These are phyloP conservation scores for Melanotaenia boesemani DNA, from an alignment of 2,797 vertebrate genomes.

Conservation along the genomic window DNA sequence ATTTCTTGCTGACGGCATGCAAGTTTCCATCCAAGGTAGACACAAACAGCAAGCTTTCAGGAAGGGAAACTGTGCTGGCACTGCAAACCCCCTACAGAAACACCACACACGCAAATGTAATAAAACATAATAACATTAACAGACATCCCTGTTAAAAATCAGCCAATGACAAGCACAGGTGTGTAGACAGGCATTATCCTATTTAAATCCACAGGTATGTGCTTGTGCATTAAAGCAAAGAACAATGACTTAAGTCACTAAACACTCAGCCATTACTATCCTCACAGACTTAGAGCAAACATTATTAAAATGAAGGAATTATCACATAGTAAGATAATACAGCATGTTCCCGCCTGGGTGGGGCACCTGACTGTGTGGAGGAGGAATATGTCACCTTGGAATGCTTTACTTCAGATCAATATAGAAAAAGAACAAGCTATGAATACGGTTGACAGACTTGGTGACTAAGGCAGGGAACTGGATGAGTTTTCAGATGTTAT, in stretches of 20 bases:
- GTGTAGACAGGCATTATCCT: neutral
- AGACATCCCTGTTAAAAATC: neutral
- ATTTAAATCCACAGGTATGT: constrained; percentile 6
- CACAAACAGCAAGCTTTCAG: constrained; percentile 95
- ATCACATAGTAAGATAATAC: neutral
- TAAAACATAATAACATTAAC: neutral
- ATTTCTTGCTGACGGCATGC: constrained; percentile 96
- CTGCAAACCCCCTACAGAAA: constrained; percentile 81
- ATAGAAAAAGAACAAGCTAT: neutral
- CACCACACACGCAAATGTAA: constrained; percentile 2
- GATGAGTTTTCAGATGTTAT: neutral
- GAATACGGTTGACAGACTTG: too few relatives aligned
- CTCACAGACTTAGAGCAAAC: constrained; percentile 1
- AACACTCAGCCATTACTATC: constrained; percentile 18
- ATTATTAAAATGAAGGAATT: constrained; percentile 5
- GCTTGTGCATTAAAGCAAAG: constrained; percentile 10
- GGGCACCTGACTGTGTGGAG: too few relatives aligned
- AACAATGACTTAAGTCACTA: constrained; percentile 35
- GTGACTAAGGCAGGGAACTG: too few relatives aligned
- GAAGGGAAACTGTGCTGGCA: constrained; percentile 90
- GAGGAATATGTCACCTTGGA: neutral
- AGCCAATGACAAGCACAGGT: constrained; percentile 1
- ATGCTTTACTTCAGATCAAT: constrained; percentile 25
- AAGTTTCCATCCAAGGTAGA: constrained; percentile 96
- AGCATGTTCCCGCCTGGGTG: neutral